Conservation (phyloP, 2,113 vertebrate species). For the Xyrauchen texanus region DNA sequence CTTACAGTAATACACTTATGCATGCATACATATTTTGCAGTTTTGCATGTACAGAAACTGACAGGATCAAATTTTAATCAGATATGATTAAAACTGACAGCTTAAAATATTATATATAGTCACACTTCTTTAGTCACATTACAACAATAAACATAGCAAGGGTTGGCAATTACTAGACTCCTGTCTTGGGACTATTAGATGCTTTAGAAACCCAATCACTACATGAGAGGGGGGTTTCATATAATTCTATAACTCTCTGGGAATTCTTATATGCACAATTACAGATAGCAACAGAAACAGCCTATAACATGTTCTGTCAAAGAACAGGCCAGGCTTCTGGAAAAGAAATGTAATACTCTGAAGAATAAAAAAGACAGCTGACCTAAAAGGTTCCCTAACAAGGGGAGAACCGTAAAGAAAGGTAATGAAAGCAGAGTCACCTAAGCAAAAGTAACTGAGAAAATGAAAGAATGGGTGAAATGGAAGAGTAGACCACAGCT, state of each 20-base stretch:
- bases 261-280: constrained; percentile 19
- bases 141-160: constrained; percentile 38
- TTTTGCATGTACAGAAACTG: too few species aligned
- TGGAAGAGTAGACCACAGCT: too few species aligned
- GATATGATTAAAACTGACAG: too few species aligned
- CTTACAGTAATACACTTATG: background rate
- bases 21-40: background rate
- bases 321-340: constrained; percentile 19
- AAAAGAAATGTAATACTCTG: constrained; percentile 23
- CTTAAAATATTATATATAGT: too few species aligned
- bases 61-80: too few species aligned
- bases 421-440: too few species aligned
- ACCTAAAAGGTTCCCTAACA: background rate
- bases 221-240: constrained; percentile 12
- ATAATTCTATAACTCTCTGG: constrained; percentile 26
- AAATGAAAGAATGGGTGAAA: too few species aligned
- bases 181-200: constrained; percentile 42
- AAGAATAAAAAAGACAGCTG: constrained; percentile 1
- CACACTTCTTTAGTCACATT: too few species aligned
- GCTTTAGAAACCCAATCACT: constrained; percentile 37
- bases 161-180: constrained; percentile 40
- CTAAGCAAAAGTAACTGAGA: too few species aligned
- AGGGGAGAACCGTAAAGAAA: too few species aligned
- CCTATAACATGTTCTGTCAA: constrained; percentile 37
- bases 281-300: constrained; percentile 22